These are phyloP conservation scores for Hydrotaea diabolus DNA, from an alignment of 2,888 invertebrate species.

Conservation along the genomic window DNA sequence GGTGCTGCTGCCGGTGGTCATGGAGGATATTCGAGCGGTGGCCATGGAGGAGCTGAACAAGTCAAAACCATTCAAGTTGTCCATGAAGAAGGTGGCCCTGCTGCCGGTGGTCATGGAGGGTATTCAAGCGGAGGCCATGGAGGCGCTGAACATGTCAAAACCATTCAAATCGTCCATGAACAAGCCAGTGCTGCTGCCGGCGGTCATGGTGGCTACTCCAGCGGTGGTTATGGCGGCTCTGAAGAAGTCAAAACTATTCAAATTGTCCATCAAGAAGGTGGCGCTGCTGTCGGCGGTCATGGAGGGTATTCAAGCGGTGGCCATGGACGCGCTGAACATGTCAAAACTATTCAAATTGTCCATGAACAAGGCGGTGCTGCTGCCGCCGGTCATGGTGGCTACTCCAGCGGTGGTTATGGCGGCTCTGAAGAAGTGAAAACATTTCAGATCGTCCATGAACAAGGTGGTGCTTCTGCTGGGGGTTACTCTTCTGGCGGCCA, in stretches of 20 bases:
- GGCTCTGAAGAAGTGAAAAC: constrained; percentile 44
- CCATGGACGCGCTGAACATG: constrained; percentile 22
- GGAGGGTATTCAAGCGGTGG: constrained; percentile 28
- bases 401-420: constrained; percentile 33
- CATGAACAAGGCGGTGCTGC: constrained; percentile 20
- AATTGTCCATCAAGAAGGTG: constrained; percentile 58
- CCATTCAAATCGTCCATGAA: constrained; percentile 43
- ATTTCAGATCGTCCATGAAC: constrained; percentile 37
- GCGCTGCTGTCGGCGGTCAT: constrained; percentile 26
- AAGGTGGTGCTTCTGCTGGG: constrained; percentile 35
- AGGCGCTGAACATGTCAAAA: constrained; percentile 50
- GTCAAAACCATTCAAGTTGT: constrained; percentile 62
- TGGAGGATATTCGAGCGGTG: constrained; percentile 10
- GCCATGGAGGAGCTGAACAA: constrained; percentile 28
- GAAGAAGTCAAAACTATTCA: constrained; percentile 59
- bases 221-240: constrained; percentile 41
- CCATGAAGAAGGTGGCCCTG: constrained; percentile 50
- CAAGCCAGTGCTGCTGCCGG: constrained; percentile 1
- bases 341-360: constrained; percentile 60
- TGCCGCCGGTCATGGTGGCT: constrained; percentile 32
- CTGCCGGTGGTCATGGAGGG: constrained; percentile 21
- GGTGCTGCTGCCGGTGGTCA: constrained; percentile 43
- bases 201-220: neutral
- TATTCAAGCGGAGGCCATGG: neutral
- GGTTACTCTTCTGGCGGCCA: constrained; percentile 40